Percentiles rank a stretch among this genome's conserved stretches.
Evolutionary conservation across 2,113 vertebrate genomes (phyloP).

Genomic region (Caretta caretta): DNA sequence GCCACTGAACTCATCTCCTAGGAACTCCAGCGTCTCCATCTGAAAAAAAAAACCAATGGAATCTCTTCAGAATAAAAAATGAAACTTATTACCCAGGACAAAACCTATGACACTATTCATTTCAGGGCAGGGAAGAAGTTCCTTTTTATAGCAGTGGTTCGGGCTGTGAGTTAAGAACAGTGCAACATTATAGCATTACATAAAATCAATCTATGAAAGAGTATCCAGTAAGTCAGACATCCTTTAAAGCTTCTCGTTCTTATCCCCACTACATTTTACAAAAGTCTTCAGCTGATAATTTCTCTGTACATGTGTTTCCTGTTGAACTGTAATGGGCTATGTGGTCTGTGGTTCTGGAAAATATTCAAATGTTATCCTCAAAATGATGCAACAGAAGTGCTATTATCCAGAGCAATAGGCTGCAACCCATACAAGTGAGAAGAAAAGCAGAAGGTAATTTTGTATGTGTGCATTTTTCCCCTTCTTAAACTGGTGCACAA

Average conservation of each 20-base stretch:
- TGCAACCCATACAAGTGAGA: conserved; percentile 39
- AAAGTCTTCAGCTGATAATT: conserved; percentile 51
- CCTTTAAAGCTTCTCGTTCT: conserved; percentile 6
- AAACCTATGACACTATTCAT: background rate
- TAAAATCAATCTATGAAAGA: background rate
- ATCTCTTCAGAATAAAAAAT: conserved; percentile 41
- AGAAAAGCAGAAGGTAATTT: conserved; percentile 21
- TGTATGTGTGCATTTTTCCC: conserved; percentile 24
- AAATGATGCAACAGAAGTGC: conserved; percentile 38
- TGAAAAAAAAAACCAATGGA: conserved; percentile 71
- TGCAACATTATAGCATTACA: conserved; percentile 6
- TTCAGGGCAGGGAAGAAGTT: background rate
- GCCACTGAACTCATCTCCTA: conserved; percentile 96
- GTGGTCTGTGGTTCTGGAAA: conserved; percentile 73
- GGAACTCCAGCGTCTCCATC: conserved; percentile 92
- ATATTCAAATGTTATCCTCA: conserved; percentile 71
- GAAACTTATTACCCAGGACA: background rate
- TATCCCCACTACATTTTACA: background rate
- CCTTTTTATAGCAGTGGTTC: background rate
- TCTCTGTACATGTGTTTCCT: conserved; percentile 47
- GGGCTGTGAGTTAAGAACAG: background rate
- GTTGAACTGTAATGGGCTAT: conserved; percentile 62
- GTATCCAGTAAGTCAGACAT: background rate
- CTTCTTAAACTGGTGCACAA: background rate
- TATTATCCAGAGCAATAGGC: conserved; percentile 39